phyloP scores from a whole-genome alignment of 2,888 invertebrate genomes.

The Ditula angustiorana region DNA sequence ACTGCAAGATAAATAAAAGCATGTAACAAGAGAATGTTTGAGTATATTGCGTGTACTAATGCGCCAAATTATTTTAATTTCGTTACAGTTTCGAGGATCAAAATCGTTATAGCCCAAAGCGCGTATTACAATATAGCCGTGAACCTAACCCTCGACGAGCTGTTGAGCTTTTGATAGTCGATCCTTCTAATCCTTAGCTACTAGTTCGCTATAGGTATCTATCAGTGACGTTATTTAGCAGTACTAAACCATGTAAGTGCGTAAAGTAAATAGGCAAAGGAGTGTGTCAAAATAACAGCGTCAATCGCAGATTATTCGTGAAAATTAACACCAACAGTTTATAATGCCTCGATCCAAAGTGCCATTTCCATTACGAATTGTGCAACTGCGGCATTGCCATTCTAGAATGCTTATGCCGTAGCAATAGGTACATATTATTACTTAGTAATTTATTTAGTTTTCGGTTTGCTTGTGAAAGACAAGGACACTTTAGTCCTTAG shows the following conservation, averaged over 20 bases:
- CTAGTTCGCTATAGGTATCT: no score
- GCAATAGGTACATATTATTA: neutral
- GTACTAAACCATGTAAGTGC: neutral
- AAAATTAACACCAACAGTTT: neutral
- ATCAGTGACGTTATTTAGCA: neutral
- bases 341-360: neutral
- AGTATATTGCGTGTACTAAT: no score
- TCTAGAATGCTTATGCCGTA: neutral
- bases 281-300: neutral
- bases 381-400: neutral
- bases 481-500: neutral
- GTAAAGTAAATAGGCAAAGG: neutral
- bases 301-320: neutral
- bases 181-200: no score
- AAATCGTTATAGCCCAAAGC: no score
- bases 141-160: no score
- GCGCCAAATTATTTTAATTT: no score
- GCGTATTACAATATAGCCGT: no score
- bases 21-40: no score
- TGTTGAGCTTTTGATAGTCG: no score
- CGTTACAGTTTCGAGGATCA: no score
- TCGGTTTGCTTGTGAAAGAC: neutral
- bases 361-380: neutral
- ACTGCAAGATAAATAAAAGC: no score
- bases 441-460: neutral